These are phyloP conservation scores for Ernsta delagoae DNA, from an alignment of 2,888 invertebrate species.

Conservation along the genomic window DNA sequence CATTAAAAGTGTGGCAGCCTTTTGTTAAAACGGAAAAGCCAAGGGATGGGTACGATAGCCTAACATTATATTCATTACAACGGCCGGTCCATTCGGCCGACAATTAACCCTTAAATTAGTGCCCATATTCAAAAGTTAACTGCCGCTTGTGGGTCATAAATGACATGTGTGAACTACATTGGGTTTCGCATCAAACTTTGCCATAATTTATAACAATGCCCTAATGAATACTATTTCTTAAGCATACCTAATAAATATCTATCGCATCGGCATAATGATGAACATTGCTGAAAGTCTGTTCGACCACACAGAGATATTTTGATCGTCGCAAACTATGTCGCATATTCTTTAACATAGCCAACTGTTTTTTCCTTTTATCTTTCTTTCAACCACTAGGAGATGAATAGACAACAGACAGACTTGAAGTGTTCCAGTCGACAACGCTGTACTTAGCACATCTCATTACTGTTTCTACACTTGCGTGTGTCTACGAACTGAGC, in stretches of 20 bases:
- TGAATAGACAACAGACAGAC: neutral
- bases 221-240: conserved; percentile 7
- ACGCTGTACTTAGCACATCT: neutral
- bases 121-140: conserved; percentile 63
- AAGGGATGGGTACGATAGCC: conserved; percentile 1
- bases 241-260: neutral
- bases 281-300: no score
- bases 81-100: conserved; percentile 61
- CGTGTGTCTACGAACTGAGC: conserved; percentile 12
- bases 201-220: conserved; percentile 5
- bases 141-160: conserved; percentile 68
- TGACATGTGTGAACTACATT: conserved; percentile 54
- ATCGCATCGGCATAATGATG: no score
- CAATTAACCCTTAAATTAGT: conserved; percentile 77
- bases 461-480: conserved; percentile 5
- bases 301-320: no score
- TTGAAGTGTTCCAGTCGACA: neutral
- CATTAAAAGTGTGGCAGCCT: conserved; percentile 23
- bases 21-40: conserved; percentile 36
- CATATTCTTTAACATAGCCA: no score
- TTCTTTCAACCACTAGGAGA: no score
- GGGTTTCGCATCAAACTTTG: conserved; percentile 12
- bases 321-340: no score
- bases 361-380: no score
- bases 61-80: conserved; percentile 71